Evolutionary conservation across 1,140 invertebrate species (phyloP), one percentile per base, ranked within the genome.

Genomic region (Babylonia areolata): DNA sequence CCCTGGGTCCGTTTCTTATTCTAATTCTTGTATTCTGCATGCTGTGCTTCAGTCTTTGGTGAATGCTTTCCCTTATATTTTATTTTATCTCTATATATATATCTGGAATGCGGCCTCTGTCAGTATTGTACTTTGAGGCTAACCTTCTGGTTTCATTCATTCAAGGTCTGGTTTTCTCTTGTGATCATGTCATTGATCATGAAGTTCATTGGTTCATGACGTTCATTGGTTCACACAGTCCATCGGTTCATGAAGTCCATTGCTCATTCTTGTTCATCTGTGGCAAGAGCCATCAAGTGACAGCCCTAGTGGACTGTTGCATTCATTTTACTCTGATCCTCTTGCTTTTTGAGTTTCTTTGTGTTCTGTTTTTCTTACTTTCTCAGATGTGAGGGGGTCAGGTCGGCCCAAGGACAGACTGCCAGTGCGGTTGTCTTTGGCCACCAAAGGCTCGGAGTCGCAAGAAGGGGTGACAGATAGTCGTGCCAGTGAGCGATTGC

Each of bases 401-500:
- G 84, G 87, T 83, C 90, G 89, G 79, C 88, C 89, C 77, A 92
- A 91, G 86, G 92, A 93, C 64, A 89, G 90, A 78, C 89, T 91
- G 73, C 92, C 92, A 17, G 91, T 91, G 69, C 88, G 91, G 35
- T 87, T 93, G 78, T 91, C 91, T 39, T 86, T 93, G 78, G 88
- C 92, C 58, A 91, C 90, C 64, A 89, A 91, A 75, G 91, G 91
- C 23, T 89, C 90, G 31, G 92, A 92, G 80, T 85, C 86, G 15
- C 88, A 89, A 39, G 90, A 89, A 54, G 87, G 85, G 73, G 83
- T 89, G 31, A 89, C 89, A 73, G 92, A 93, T 64, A 90, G 90
- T 89, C 87, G 89, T 77, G 88, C 90, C 31, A 91, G 91, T 89
- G 92, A 93, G 78, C 89, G 92, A 82, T 86, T 93, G 85, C 90